Percentiles rank a stretch among this genome's conserved stretches.
These are phyloP conservation scores for Atrina japonica DNA, from an alignment of 2,888 invertebrate species.

Conservation along the genomic window DNA sequence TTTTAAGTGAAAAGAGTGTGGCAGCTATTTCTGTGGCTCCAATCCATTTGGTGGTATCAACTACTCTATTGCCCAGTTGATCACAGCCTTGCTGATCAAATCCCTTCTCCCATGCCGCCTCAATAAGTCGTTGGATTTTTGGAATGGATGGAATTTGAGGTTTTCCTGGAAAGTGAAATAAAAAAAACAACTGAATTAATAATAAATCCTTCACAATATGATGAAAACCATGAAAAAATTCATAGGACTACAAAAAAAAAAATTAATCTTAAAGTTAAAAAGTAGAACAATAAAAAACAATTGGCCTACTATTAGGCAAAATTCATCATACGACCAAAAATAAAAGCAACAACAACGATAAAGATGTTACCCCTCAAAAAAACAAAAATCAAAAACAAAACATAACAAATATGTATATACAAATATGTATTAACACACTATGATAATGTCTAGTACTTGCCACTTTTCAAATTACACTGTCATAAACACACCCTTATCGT, in stretches of 20 bases:
- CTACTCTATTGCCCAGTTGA: conserved; percentile 90
- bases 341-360: no score
- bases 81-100: conserved; percentile 87
- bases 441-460: no score
- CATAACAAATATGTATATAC: background rate
- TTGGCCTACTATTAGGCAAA: background rate
- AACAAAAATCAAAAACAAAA: no score
- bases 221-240: background rate
- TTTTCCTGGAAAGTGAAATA: conserved; percentile 53
- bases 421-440: no score
- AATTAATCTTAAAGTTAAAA: background rate
- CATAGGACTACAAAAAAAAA: no score
- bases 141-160: conserved; percentile 90
- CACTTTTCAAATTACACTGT: no score
- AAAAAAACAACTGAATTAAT: background rate
- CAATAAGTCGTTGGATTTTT: conserved; percentile 90
- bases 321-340: no score
- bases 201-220: background rate
- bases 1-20: conserved; percentile 89
- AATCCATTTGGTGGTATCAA: conserved; percentile 95
- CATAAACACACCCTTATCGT: no score
- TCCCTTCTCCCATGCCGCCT: conserved; percentile 83
- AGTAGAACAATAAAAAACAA: background rate
- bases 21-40: conserved; percentile 95
- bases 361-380: background rate